A percentile compares a stretch with the other conserved stretches of the same genome.
Conservation (phyloP, 2,797 vertebrate species). For the Salarias fasciatus region DNA sequence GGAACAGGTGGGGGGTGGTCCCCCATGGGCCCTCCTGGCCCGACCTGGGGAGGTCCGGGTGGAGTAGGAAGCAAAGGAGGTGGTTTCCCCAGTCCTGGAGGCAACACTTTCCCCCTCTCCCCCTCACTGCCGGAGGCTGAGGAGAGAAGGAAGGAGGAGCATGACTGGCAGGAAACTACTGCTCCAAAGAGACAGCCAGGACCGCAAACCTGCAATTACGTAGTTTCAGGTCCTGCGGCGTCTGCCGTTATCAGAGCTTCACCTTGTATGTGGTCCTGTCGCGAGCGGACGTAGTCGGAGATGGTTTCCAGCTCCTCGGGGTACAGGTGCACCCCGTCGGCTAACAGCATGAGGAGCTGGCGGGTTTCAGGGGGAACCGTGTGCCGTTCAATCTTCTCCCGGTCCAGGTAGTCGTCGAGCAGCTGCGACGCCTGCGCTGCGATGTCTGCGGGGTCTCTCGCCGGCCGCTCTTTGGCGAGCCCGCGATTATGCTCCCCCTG, state of each 20-base stretch:
- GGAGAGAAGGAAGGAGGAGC: neutral
- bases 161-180: neutral
- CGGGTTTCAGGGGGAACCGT: slow-evolving; percentile 74
- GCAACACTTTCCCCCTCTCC: slow-evolving; percentile 61
- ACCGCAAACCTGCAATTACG: too few relatives aligned
- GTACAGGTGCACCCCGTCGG: slow-evolving; percentile 79
- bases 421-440: slow-evolving; percentile 81
- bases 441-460: slow-evolving; percentile 72
- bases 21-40: slow-evolving; percentile 45
- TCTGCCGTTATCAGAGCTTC: slow-evolving; percentile 1
- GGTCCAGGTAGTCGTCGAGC: slow-evolving; percentile 81
- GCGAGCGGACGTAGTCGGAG: slow-evolving; percentile 72
- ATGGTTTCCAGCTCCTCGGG: slow-evolving; percentile 77
- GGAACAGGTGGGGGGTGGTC: slow-evolving; percentile 54
- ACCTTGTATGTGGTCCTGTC: slow-evolving; percentile 82
- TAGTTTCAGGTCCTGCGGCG: too few relatives aligned
- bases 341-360: slow-evolving; percentile 81
- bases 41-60: slow-evolving; percentile 48
- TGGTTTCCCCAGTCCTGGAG: slow-evolving; percentile 71
- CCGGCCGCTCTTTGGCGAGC: slow-evolving; percentile 54
- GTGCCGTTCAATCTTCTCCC: slow-evolving; percentile 75
- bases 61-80: slow-evolving; percentile 82
- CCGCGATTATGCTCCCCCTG: slow-evolving; percentile 74
- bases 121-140: slow-evolving; percentile 57
- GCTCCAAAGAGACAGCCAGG: neutral